These are phyloP conservation scores for Pseudorasbora parva DNA, from an alignment of 2,113 vertebrate genomes.

Conservation along the genomic window DNA sequence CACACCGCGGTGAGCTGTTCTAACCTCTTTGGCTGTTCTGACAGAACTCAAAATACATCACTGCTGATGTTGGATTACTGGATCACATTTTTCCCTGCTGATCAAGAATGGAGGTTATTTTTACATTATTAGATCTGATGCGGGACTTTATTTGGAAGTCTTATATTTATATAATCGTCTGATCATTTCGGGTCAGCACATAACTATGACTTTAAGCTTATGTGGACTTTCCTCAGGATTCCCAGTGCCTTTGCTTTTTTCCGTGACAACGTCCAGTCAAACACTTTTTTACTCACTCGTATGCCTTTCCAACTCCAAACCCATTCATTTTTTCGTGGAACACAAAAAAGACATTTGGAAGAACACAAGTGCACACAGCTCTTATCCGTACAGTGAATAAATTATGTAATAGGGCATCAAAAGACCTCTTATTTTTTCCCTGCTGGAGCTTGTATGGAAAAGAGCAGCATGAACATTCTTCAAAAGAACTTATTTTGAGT, in stretches of 20 bases:
- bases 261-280: neutral
- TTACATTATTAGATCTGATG: neutral
- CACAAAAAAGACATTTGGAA: neutral
- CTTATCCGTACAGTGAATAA: neutral
- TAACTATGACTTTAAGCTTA: neutral
- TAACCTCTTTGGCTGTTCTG: neutral
- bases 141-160: neutral
- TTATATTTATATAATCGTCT: neutral
- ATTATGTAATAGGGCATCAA: neutral
- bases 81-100: neutral
- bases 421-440: neutral
- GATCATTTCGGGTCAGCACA: neutral
- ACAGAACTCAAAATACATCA: neutral
- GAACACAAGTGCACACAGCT: neutral
- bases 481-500: neutral
- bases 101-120: slow-evolving; percentile 3
- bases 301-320: neutral
- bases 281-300: neutral
- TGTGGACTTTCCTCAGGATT: neutral
- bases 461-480: neutral
- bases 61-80: slow-evolving; percentile 29
- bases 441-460: neutral
- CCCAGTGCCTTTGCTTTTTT: neutral
- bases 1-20: neutral
- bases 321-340: neutral